Evolutionary conservation across 2,797 vertebrate species (phyloP).

Genomic region (Mus caroli): DNA sequence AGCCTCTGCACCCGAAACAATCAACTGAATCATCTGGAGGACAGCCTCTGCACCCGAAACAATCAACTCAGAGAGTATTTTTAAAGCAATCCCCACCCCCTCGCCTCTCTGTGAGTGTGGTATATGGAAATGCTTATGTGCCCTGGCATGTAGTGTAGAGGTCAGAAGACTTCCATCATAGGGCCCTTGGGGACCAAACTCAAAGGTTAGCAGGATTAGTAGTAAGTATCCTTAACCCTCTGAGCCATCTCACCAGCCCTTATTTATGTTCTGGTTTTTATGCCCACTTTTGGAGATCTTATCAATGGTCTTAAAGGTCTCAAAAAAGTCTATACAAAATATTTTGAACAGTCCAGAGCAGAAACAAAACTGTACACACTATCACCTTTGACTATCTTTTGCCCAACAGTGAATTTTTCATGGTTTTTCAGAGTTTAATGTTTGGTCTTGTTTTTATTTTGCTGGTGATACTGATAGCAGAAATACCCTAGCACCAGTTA

Average conservation of each 20-base stretch:
- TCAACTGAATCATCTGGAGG: not conserved
- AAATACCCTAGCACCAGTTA: not conserved
- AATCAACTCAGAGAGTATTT: not conserved
- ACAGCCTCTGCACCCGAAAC: not conserved
- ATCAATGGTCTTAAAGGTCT: not conserved
- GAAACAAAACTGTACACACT: constrained; percentile 1
- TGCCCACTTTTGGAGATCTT: not conserved
- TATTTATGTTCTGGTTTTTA: constrained; percentile 9
- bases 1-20: not conserved
- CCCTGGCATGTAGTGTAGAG: not conserved
- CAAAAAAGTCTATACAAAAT: constrained; percentile 20
- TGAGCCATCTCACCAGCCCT: not conserved
- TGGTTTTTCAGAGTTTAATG: constrained; percentile 10
- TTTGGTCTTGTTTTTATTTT: constrained; percentile 53
- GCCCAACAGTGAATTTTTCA: not conserved
- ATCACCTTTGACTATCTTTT: not conserved
- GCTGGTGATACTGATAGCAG: not conserved
- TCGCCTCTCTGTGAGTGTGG: not conserved
- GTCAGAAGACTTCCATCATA: not conserved
- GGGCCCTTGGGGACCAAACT: not conserved
- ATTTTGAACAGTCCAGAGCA: constrained; percentile 7
- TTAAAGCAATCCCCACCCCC: not conserved
- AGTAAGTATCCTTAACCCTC: not conserved
- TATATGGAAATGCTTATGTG: not conserved
- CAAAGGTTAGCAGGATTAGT: not conserved